These are phyloP conservation scores for Platycnemis pennipes DNA, from an alignment of 2,888 invertebrate species.

Conservation along the genomic window DNA sequence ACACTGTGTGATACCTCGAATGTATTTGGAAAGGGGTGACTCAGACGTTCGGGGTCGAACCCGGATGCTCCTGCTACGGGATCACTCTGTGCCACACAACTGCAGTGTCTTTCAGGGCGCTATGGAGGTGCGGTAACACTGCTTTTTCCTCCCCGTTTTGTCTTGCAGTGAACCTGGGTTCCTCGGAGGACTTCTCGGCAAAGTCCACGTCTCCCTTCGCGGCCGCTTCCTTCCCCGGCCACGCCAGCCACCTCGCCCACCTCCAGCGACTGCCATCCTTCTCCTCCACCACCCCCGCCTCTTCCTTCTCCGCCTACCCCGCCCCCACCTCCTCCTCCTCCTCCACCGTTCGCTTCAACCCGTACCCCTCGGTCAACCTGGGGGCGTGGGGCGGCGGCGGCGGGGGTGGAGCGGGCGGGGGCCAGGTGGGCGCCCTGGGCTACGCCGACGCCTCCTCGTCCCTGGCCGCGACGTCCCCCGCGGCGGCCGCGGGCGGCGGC, in stretches of 20 bases:
- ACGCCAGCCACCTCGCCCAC: conserved; percentile 21
- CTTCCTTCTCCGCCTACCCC: not conserved
- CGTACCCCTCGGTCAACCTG: not conserved
- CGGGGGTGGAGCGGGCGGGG: not conserved
- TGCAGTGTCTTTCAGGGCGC: too few relatives aligned
- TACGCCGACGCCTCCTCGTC: conserved; percentile 41
- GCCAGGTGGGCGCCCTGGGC: not conserved
- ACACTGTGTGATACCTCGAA: too few relatives aligned
- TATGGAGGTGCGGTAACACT: too few relatives aligned
- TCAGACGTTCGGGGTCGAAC: too few relatives aligned
- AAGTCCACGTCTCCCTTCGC: not conserved
- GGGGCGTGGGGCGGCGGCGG: not conserved
- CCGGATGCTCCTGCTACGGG: too few relatives aligned
- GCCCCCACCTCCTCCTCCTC: not conserved
- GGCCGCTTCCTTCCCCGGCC: not conserved
- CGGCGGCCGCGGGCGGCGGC: not conserved
- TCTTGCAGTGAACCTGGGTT: not conserved
- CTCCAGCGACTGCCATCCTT: conserved; percentile 51
- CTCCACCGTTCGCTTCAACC: not conserved
- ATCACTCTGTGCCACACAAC: too few relatives aligned
- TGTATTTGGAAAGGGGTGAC: too few relatives aligned
- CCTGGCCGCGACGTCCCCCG: not conserved
- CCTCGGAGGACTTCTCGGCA: not conserved
- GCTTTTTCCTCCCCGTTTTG: not conserved
- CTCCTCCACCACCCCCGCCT: conserved; percentile 14